phyloP scores from a whole-genome alignment of 2,888 invertebrate genomes.

The Caenorhabditis doughertyi region DNA sequence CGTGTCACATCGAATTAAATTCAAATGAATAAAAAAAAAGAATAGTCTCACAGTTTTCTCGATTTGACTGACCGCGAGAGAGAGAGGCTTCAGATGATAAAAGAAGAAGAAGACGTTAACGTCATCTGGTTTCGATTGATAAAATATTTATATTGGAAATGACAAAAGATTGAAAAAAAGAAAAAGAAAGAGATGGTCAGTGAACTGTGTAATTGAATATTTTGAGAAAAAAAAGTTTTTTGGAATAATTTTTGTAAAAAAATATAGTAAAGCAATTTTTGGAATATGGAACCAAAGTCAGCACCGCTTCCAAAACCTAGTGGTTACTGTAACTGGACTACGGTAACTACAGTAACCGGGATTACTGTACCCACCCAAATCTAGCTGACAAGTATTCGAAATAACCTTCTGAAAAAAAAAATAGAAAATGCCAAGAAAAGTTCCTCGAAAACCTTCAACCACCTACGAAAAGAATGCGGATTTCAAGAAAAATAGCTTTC shows the following conservation, averaged over 20 bases:
- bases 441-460: too few species aligned
- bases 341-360: not conserved
- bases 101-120: slow-evolving; percentile 3
- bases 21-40: not conserved
- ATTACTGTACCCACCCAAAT: not conserved
- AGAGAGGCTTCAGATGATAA: slow-evolving; percentile 8
- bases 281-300: too few species aligned
- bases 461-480: too few species aligned
- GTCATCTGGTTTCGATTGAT: not conserved
- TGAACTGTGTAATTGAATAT: slow-evolving; percentile 4
- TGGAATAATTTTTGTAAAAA: too few species aligned
- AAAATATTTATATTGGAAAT: not conserved
- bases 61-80: not conserved
- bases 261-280: too few species aligned
- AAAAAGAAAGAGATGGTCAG: slow-evolving; percentile 21
- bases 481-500: too few species aligned
- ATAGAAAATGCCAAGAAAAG: too few species aligned
- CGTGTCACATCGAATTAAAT: slow-evolving; percentile 13
- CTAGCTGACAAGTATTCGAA: not conserved
- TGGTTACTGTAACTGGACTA: not conserved
- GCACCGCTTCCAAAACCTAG: not conserved
- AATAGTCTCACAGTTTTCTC: not conserved
- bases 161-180: not conserved
- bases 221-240: not conserved
- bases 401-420: not conserved